These are phyloP conservation scores for Crax fasciolata DNA, from an alignment of 2,797 vertebrate species.

Conservation along the genomic window DNA sequence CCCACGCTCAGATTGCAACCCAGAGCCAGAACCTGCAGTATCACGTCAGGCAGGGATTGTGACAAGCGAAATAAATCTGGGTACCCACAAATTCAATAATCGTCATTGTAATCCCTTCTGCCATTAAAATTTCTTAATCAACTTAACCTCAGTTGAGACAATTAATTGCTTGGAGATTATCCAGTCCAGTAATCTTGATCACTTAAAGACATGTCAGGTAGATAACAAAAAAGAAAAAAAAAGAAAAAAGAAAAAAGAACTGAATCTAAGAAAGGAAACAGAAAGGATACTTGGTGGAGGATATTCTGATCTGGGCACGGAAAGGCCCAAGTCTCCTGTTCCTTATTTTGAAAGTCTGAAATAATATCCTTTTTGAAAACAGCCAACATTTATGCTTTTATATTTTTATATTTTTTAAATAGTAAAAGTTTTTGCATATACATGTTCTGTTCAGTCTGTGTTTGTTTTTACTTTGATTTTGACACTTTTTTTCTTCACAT, in stretches of 20 bases:
- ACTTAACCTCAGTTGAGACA: neutral
- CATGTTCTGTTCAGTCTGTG: neutral
- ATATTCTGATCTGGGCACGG: neutral
- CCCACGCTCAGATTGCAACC: neutral
- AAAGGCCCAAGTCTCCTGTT: neutral
- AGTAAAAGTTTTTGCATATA: neutral
- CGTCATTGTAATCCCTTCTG: neutral
- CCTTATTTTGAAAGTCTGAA: neutral
- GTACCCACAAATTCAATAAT: neutral
- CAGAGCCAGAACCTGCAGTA: neutral
- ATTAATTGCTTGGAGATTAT: slow-evolving; percentile 13
- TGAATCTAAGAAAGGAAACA: neutral
- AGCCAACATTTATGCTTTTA: neutral
- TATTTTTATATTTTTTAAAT: neutral
- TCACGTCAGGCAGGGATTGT: neutral
- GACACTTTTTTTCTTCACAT: neutral
- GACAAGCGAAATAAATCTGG: neutral
- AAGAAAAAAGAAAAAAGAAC: rapidly evolving
- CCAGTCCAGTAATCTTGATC: neutral
- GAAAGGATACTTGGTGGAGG: neutral
- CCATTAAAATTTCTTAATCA: neutral
- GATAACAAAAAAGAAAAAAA: neutral
- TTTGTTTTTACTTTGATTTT: neutral
- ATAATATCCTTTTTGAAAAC: neutral
- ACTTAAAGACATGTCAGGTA: neutral